Percentiles rank a stretch among this genome's conserved stretches.
phyloP scores from a whole-genome alignment of 2,888 invertebrate genomes.

The Amphipoea oculea region DNA sequence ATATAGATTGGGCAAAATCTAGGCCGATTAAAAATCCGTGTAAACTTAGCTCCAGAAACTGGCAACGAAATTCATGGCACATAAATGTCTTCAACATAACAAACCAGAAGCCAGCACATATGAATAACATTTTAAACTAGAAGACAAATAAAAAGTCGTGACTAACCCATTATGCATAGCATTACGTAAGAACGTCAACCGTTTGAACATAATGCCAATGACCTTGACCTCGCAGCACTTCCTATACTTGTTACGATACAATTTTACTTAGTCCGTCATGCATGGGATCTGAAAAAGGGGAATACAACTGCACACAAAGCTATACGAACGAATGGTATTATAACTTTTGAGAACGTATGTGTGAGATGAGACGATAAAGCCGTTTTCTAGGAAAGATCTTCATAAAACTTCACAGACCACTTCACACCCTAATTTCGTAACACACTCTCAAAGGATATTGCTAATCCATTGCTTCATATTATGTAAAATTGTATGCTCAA shows the following conservation, averaged over 20 bases:
- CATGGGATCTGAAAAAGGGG: neutral
- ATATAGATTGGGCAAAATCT: neutral
- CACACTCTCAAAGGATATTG: neutral
- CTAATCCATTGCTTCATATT: neutral
- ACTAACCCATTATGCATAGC: conserved; percentile 43
- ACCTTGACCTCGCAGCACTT: conserved; percentile 47
- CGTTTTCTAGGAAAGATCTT: neutral
- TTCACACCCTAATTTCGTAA: neutral
- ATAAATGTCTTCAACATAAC: neutral
- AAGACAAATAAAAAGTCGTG: conserved; percentile 49
- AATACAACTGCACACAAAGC: too few relatives aligned
- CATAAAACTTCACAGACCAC: neutral
- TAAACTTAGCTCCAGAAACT: neutral
- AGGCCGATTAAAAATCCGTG: neutral
- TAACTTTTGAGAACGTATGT: neutral
- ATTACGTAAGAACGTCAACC: conserved; percentile 51
- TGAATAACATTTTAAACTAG: conserved; percentile 36
- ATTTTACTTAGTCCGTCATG: neutral
- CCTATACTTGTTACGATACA: conserved; percentile 14
- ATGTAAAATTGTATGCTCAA: neutral
- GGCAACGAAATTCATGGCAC: neutral
- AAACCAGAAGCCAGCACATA: conserved; percentile 18
- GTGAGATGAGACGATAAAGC: neutral
- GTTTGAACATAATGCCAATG: conserved; percentile 38
- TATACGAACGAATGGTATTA: neutral